Evolutionary conservation across 1,140 invertebrate genomes (phyloP).

Genomic region (Lepidurus packardi): DNA sequence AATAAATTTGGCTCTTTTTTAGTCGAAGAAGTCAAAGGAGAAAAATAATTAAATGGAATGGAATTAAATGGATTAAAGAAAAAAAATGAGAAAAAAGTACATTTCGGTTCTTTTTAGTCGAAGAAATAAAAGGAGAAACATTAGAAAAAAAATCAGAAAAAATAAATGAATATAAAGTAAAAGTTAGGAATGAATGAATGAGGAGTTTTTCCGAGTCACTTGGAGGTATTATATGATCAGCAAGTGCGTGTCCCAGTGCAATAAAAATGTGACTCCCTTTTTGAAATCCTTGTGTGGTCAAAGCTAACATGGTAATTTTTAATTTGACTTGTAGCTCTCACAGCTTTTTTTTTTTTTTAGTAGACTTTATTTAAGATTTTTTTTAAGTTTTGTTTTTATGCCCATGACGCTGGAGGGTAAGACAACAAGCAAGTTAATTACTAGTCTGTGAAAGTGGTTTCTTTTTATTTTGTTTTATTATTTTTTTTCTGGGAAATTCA

Average conservation of each 20-base stretch:
- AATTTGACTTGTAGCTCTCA: not conserved
- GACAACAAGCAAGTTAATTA: slow-evolving; percentile 1
- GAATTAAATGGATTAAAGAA: no score
- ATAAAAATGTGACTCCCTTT: not conserved
- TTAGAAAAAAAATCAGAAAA: not conserved
- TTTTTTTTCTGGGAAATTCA: not conserved
- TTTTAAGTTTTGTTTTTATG: not conserved
- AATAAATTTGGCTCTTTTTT: no score
- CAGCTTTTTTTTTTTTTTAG: not conserved
- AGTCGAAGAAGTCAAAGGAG: no score
- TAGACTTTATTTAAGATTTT: not conserved
- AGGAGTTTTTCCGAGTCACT: not conserved
- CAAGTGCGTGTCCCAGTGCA: slow-evolving; percentile 1
- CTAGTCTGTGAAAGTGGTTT: not conserved
- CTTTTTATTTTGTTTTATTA: not conserved
- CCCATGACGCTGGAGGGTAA: not conserved
- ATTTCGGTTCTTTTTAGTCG: not conserved
- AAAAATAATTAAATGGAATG: no score
- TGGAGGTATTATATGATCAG: not conserved
- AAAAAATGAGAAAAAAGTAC: not conserved
- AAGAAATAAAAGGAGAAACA: not conserved
- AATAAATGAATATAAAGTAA: not conserved
- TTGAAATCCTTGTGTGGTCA: not conserved
- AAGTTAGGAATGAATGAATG: not conserved
- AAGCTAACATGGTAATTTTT: not conserved